Percentiles rank a stretch among this genome's conserved stretches.
These are phyloP conservation scores for Corvus hawaiiensis DNA, from an alignment of 2,113 vertebrate genomes.

Conservation along the genomic window DNA sequence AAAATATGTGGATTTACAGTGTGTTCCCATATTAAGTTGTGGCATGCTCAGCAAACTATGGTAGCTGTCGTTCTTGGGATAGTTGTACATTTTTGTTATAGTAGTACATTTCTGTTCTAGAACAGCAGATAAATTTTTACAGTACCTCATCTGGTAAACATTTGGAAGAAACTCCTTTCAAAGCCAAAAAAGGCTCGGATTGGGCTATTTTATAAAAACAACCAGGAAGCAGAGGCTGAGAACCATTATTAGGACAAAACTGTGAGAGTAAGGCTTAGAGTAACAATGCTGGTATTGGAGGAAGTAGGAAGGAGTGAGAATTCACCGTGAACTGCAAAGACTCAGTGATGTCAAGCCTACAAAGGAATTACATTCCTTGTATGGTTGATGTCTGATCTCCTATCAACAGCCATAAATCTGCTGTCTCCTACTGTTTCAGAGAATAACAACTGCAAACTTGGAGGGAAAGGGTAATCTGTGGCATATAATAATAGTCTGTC, in stretches of 20 bases:
- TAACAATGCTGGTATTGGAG: constrained; percentile 14
- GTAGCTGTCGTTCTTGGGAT: background rate
- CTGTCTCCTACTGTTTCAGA: constrained; percentile 27
- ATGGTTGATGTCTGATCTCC: constrained; percentile 29
- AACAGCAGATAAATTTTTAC: background rate
- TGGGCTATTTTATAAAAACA: background rate
- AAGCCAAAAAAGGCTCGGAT: background rate
- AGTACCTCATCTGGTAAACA: background rate
- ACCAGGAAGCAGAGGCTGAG: background rate
- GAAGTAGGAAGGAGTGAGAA: constrained; percentile 24
- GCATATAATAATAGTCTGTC: constrained; percentile 6
- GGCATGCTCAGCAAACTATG: background rate
- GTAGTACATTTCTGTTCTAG: background rate
- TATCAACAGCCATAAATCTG: constrained; percentile 25
- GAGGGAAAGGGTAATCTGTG: constrained; percentile 36
- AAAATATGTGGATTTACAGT: background rate
- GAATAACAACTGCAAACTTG: constrained; percentile 18
- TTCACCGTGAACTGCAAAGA: constrained; percentile 18
- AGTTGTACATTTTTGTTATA: background rate
- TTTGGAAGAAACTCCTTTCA: background rate
- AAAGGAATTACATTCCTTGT: constrained; percentile 40
- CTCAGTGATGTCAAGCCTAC: background rate
- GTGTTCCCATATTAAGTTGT: background rate
- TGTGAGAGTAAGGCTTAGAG: background rate
- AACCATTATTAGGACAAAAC: background rate